These are phyloP conservation scores for Scaptomyza tumidula DNA, from an alignment of 2,888 invertebrate species.

Conservation along the genomic window DNA sequence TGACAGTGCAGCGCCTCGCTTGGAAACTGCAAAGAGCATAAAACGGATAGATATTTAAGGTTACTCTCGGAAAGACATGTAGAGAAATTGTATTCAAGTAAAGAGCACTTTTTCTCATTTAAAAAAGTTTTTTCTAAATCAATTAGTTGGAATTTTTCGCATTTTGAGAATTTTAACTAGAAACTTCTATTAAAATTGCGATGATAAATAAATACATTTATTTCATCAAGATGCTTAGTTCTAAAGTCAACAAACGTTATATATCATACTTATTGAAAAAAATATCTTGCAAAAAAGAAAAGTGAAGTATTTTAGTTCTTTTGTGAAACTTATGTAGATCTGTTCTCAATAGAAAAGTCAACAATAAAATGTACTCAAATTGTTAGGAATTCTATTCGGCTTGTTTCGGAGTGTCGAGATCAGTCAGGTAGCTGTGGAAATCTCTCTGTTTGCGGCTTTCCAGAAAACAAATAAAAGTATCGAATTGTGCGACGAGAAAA, in stretches of 20 bases:
- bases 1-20: conserved; percentile 83
- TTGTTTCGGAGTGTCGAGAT: conserved; percentile 1
- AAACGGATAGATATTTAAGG: not conserved
- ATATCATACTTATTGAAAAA: not conserved
- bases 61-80: not conserved
- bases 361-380: not conserved
- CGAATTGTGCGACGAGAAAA: conserved; percentile 48
- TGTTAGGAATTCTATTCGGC: no score
- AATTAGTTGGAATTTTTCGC: no score
- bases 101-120: not conserved
- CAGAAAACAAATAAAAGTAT: conserved; percentile 75
- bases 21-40: conserved; percentile 77
- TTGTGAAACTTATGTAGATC: not conserved
- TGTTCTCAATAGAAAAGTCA: not conserved
- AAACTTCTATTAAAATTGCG: no score
- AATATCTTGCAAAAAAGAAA: not conserved
- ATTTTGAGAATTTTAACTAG: not conserved
- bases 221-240: no score
- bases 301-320: not conserved
- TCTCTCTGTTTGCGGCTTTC: conserved; percentile 62
- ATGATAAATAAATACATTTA: no score
- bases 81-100: accelerated
- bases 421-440: conserved; percentile 53
- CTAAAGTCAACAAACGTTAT: no score
- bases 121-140: no score